These are phyloP conservation scores for Acleris literana DNA, from an alignment of 2,888 invertebrate genomes.

Conservation along the genomic window DNA sequence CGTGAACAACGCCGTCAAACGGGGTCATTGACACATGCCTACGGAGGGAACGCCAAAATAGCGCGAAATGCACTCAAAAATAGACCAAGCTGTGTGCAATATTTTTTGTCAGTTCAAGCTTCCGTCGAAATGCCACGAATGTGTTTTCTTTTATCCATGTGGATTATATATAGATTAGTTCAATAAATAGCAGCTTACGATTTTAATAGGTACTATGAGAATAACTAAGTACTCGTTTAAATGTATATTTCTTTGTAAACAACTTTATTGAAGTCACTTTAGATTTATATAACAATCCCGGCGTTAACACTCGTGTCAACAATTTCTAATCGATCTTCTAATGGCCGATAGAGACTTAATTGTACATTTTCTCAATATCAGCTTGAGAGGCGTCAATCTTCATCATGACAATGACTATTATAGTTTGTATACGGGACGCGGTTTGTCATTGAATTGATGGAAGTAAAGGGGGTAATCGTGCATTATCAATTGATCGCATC, in stretches of 20 bases:
- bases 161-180: neutral
- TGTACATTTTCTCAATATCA: constrained; percentile 40
- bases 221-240: too few species aligned
- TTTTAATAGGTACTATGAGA: too few species aligned
- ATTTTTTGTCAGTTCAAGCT: constrained; percentile 74
- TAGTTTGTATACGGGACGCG: constrained; percentile 71
- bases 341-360: constrained; percentile 27
- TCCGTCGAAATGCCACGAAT: constrained; percentile 54
- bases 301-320: constrained; percentile 15
- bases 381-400: constrained; percentile 66
- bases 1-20: constrained; percentile 80
- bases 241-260: too few species aligned
- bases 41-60: constrained; percentile 83
- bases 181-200: neutral
- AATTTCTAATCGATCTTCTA: constrained; percentile 33
- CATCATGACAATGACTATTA: constrained; percentile 50
- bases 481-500: constrained; percentile 42
- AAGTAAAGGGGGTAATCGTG: constrained; percentile 48
- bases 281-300: neutral
- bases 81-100: constrained; percentile 81
- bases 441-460: constrained; percentile 52
- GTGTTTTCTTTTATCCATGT: constrained; percentile 40
- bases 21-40: constrained; percentile 80
- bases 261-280: too few species aligned
- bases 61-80: constrained; percentile 83